Conservation (phyloP, 1,140 invertebrate species). For the Eubasilissa regina region DNA sequence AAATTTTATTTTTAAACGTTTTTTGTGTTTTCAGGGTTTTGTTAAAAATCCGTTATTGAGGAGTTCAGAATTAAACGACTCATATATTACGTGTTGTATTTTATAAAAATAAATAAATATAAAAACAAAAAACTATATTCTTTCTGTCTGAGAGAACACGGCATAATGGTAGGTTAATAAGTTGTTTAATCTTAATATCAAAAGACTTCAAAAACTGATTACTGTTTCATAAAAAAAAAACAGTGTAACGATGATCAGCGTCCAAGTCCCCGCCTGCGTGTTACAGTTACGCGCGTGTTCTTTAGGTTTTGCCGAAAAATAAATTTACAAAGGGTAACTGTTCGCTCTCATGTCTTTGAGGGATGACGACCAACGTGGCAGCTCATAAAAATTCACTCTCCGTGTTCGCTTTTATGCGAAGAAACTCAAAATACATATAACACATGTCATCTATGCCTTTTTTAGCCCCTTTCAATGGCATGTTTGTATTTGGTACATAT, state of each 20-base stretch:
- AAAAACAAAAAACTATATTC: too few relatives aligned
- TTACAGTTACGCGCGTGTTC: neutral
- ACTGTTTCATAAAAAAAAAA: too few relatives aligned
- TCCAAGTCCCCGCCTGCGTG: neutral
- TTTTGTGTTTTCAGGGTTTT: too few relatives aligned
- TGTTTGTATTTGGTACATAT: neutral
- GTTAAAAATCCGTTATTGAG: too few relatives aligned
- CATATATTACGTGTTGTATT: too few relatives aligned
- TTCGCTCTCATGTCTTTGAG: conserved; percentile 15
- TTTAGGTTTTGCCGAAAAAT: neutral
- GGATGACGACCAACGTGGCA: neutral
- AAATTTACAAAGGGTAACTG: conserved; percentile 21
- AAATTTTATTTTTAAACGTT: too few relatives aligned
- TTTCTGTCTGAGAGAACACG: too few relatives aligned
- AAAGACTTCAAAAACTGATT: neutral
- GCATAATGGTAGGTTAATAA: too few relatives aligned
- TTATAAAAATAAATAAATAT: too few relatives aligned
- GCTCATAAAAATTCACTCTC: conserved; percentile 23
- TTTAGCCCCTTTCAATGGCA: neutral
- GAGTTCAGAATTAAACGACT: too few relatives aligned
- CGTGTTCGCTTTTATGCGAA: neutral
- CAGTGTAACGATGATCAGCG: neutral
- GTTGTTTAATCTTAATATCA: too few relatives aligned
- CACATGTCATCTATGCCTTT: neutral
- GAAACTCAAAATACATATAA: neutral